These are phyloP conservation scores for Synergus itoensis DNA, from an alignment of 2,888 invertebrate genomes.

Conservation along the genomic window DNA sequence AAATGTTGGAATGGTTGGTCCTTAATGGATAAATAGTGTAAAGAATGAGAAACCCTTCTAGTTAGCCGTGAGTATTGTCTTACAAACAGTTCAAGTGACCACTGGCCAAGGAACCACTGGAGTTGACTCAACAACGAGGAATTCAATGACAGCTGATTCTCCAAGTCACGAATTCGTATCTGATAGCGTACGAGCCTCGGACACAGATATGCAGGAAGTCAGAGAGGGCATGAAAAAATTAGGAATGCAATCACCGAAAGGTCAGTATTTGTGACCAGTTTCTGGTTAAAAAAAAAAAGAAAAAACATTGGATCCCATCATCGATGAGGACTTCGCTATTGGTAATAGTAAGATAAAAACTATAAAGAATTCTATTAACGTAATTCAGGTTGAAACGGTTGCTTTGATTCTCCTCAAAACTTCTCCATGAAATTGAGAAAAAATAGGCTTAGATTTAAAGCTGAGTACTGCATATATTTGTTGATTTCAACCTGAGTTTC, in stretches of 20 bases:
- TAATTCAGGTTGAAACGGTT: not conserved
- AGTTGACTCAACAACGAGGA: constrained; percentile 47
- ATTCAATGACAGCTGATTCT: constrained; percentile 55
- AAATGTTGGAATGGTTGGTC: not conserved
- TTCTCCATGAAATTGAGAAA: not conserved
- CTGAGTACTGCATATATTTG: not conserved
- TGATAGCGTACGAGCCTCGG: constrained; percentile 85
- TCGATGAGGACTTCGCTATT: not conserved
- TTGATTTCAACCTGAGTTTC: constrained; percentile 13
- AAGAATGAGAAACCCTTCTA: constrained; percentile 57
- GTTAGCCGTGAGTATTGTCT: constrained; percentile 71
- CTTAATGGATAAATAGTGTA: constrained; percentile 39
- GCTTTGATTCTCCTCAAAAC: not conserved
- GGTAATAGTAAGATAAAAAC: constrained; percentile 19
- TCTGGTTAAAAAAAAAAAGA: not conserved
- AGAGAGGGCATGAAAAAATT: constrained; percentile 88
- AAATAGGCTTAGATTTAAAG: not conserved
- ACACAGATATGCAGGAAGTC: constrained; percentile 85
- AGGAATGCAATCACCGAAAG: constrained; percentile 81
- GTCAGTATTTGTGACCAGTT: constrained; percentile 75
- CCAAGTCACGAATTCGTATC: constrained; percentile 87
- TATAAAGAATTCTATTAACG: not conserved
- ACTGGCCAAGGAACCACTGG: constrained; percentile 59
- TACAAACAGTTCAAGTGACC: constrained; percentile 70
- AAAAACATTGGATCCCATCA: not conserved